Evolutionary conservation across 2,797 vertebrate genomes (phyloP), one percentile per base, ranked within the genome.

Genomic region (Neosalanx taihuensis): DNA sequence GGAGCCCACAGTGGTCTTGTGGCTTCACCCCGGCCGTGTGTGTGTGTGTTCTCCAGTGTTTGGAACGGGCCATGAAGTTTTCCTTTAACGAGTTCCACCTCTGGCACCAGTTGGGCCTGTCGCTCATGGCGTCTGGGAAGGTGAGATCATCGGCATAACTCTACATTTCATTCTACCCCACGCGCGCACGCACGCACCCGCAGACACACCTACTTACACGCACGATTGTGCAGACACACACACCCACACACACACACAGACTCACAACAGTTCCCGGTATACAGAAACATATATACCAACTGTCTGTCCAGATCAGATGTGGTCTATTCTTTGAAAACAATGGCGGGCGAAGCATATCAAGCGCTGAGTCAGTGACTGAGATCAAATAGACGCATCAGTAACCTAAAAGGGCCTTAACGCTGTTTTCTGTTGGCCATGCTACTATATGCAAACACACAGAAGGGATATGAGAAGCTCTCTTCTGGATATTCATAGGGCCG

Each of bases 51-150:
- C 67, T 26, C 15, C 83, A 99, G 97, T 98, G 97, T 91, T 90
- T 99, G 86, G 96, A 98, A 73, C 94, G 96, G 89, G 96, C 96
- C 81, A 95, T 98, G 96, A 99, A 98, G 91, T 97, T 96, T 84
- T 97, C 97, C 0, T 98, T 94, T 86, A 95, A 93, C 81, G 97
- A 99, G 90, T 99, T 98, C 88, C 97, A 99, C 86, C 95, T 99
- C 61, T 98, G 96, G 97, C 96, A 97, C 87, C 97, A 99, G 88
- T 89, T 99, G 88, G 97, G 95, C 75, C 87, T 99, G 84, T 97
- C 97, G 78, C 95, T 99, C 94, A 93, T 98, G 87, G 94, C 96
- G 5, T 94, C 95, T 41, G 94, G 96, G 77, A 98, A 98, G 97
- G 97, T 99, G 93, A 97, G 95, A 68, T 90, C 79, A 83, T 49